These are phyloP conservation scores for Elanus axillaris DNA, from an alignment of 2,113 vertebrate genomes.

Conservation along the genomic window DNA sequence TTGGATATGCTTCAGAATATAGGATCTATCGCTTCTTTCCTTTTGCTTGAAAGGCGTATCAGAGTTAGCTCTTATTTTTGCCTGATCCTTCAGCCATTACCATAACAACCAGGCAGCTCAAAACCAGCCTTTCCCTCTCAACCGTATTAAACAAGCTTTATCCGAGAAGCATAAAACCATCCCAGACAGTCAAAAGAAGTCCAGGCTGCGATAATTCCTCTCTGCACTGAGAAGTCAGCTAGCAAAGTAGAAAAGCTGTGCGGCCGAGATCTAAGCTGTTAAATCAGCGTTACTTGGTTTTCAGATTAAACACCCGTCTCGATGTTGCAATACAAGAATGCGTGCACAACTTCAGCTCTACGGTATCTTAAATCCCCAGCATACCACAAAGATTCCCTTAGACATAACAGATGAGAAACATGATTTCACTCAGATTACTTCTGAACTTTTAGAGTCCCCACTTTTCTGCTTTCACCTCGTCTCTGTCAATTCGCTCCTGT, in stretches of 20 bases:
- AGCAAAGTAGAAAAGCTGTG: not conserved
- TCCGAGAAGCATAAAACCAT: not conserved
- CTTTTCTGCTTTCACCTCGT: not conserved
- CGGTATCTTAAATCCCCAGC: not conserved
- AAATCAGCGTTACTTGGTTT: not conserved
- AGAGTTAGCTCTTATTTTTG: not conserved
- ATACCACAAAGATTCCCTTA: not conserved
- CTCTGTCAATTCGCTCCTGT: not conserved
- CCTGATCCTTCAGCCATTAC: not conserved
- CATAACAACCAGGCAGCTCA: not conserved
- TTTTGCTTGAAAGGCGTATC: not conserved
- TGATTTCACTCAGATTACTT: not conserved
- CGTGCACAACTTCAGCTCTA: not conserved
- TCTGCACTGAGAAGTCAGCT: not conserved
- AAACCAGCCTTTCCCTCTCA: not conserved
- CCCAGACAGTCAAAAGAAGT: not conserved
- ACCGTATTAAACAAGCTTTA: not conserved
- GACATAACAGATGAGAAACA: not conserved
- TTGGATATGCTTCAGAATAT: not conserved
- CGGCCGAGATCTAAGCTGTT: not conserved
- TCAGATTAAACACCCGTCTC: not conserved
- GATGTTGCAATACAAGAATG: not conserved
- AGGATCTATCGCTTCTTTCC: not conserved
- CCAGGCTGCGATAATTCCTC: not conserved
- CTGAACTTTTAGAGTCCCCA: not conserved